Evolutionary conservation across 2,888 invertebrate genomes (phyloP).

Genomic region (Napeogenes inachia): DNA sequence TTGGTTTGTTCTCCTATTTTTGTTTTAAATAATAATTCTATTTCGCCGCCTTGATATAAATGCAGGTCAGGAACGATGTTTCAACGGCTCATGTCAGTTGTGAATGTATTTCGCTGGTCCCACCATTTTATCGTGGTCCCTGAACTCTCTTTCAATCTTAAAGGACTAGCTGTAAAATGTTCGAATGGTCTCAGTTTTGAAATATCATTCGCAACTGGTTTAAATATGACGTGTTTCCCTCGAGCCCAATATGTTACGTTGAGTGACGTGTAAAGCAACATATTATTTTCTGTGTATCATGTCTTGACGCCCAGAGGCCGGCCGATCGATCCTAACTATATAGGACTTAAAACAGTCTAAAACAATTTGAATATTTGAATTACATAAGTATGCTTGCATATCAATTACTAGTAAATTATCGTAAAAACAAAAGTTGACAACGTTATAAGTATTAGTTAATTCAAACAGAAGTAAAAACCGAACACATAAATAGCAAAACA

Average conservation of each 20-base stretch:
- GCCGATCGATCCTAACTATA: too few relatives aligned
- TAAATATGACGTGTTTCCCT: conserved; percentile 34
- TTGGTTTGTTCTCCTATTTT: not conserved
- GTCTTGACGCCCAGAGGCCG: too few relatives aligned
- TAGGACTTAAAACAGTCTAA: too few relatives aligned
- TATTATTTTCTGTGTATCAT: conserved; percentile 20
- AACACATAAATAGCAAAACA: conserved; percentile 11
- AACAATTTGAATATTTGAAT: too few relatives aligned
- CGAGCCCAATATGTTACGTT: conserved; percentile 33
- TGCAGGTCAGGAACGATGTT: conserved; percentile 40
- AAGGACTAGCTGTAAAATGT: conserved; percentile 12
- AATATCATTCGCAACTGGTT: conserved; percentile 30
- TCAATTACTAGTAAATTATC: too few relatives aligned
- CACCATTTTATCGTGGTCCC: conserved; percentile 29
- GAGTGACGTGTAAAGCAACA: conserved; percentile 32
- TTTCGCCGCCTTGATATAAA: conserved; percentile 32
- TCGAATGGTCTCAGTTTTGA: conserved; percentile 16
- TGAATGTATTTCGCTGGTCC: conserved; percentile 32
- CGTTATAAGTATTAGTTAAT: too few relatives aligned
- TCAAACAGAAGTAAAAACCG: not conserved
- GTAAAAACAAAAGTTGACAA: too few relatives aligned
- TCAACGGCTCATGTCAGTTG: conserved; percentile 34
- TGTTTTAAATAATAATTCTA: conserved; percentile 6
- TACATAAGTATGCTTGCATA: too few relatives aligned
- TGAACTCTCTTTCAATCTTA: conserved; percentile 15